Conservation (phyloP, 2,113 vertebrate species). For the Hypocryptadius cinnamomeus region DNA sequence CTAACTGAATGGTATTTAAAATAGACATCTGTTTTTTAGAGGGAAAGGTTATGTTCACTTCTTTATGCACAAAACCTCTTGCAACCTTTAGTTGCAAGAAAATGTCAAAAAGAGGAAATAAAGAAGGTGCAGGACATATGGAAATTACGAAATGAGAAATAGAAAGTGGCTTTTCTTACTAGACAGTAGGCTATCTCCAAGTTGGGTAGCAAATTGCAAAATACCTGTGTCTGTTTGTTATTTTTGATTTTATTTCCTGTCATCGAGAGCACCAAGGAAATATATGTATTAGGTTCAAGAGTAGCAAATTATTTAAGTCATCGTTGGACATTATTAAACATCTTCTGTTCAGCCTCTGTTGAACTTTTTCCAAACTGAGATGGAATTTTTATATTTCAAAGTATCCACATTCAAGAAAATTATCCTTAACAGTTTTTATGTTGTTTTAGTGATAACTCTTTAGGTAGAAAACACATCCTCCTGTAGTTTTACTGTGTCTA, state of each 20-base stretch:
- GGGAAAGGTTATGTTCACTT: background rate
- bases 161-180: background rate
- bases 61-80: background rate
- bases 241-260: background rate
- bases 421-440: background rate
- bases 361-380: background rate
- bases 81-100: background rate
- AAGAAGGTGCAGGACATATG: accelerated
- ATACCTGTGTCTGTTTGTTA: background rate
- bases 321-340: background rate
- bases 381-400: background rate
- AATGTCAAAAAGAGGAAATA: background rate
- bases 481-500: background rate
- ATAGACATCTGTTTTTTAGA: background rate
- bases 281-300: background rate
- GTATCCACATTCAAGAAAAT: background rate
- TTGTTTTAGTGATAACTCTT: background rate
- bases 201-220: background rate
- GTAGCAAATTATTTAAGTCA: background rate
- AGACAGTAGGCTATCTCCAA: background rate
- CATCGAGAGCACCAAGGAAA: background rate
- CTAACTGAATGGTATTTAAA: background rate
- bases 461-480: background rate
- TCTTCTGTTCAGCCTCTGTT: background rate
- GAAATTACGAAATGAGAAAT: background rate